A percentile compares a stretch with the other conserved stretches of the same genome.
These are phyloP conservation scores for Cryptocheilus praepositus DNA, from an alignment of 2,888 invertebrate genomes.

Conservation along the genomic window DNA sequence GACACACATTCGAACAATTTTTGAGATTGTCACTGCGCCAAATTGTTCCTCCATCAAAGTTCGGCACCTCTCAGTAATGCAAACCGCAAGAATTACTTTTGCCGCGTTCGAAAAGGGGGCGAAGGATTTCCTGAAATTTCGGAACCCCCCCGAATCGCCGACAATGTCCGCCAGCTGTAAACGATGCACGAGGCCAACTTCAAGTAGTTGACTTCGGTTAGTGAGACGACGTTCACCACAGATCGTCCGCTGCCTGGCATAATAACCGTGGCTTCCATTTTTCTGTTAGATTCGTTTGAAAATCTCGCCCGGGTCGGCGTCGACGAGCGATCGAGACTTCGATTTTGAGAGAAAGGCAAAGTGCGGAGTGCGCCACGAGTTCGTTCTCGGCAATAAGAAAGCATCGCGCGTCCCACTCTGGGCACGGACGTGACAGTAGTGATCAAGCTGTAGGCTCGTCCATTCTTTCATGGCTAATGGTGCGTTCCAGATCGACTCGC, in stretches of 20 bases:
- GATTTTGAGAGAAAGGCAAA: too few species aligned
- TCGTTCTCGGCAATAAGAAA: slow-evolving; percentile 13
- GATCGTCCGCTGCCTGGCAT: slow-evolving; percentile 25
- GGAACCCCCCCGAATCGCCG: slow-evolving; percentile 18
- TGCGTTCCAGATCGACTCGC: slow-evolving; percentile 40
- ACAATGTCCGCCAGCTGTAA: slow-evolving; percentile 49
- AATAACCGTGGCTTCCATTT: slow-evolving; percentile 17
- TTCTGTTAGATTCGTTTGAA: slow-evolving; percentile 25
- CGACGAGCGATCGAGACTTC: too few species aligned
- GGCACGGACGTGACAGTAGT: slow-evolving; percentile 52
- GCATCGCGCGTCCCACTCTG: slow-evolving; percentile 21
- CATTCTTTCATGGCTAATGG: slow-evolving; percentile 42
- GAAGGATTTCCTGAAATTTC: too few species aligned
- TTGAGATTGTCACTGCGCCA: too few species aligned
- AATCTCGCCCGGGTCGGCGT: slow-evolving; percentile 19
- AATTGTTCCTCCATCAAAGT: too few species aligned
- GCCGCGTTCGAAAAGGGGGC: too few species aligned
- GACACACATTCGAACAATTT: too few species aligned
- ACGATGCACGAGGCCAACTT: slow-evolving; percentile 36
- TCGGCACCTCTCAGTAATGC: too few species aligned
- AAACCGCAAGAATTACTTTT: too few species aligned
- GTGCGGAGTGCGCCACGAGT: slow-evolving; percentile 7
- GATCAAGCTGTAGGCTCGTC: slow-evolving; percentile 51
- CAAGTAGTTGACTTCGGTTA: slow-evolving; percentile 39
- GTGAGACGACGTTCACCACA: slow-evolving; percentile 38